phyloP scores from a whole-genome alignment of 1,140 invertebrate species.

The Samia ricini region DNA sequence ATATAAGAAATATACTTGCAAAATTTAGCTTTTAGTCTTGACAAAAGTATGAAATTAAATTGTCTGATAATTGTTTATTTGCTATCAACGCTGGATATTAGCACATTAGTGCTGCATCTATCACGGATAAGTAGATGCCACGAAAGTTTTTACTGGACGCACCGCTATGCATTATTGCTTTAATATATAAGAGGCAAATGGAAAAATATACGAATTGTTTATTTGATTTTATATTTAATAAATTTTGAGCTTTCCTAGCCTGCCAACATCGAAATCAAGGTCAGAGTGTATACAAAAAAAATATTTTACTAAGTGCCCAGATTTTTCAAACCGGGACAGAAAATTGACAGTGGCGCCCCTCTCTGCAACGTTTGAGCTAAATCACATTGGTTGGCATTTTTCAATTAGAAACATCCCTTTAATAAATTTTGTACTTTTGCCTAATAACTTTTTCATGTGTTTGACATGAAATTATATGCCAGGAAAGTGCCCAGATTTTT shows the following conservation, averaged over 20 bases:
- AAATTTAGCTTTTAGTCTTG: slow-evolving; percentile 37
- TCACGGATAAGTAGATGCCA: neutral
- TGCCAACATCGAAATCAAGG: neutral
- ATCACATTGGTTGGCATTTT: no score
- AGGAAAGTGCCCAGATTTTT: no score
- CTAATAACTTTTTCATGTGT: no score
- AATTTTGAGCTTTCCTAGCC: neutral
- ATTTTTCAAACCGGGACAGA: no score
- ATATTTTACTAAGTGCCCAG: neutral
- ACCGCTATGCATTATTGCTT: slow-evolving; percentile 3
- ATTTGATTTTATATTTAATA: neutral
- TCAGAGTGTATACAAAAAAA: neutral
- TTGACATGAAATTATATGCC: no score
- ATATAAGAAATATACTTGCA: slow-evolving; percentile 27
- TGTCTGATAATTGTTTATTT: slow-evolving; percentile 21
- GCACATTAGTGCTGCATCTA: neutral
- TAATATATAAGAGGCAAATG: neutral
- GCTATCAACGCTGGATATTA: slow-evolving; percentile 21
- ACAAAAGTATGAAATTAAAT: slow-evolving; percentile 17
- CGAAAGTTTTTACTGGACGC: neutral
- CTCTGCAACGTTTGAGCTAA: no score
- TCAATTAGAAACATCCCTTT: no score
- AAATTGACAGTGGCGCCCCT: neutral
- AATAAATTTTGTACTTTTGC: no score
- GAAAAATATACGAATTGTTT: neutral